Evolutionary conservation across 1,140 invertebrate genomes (phyloP).

Genomic region (Monomorium pharaonis): DNA sequence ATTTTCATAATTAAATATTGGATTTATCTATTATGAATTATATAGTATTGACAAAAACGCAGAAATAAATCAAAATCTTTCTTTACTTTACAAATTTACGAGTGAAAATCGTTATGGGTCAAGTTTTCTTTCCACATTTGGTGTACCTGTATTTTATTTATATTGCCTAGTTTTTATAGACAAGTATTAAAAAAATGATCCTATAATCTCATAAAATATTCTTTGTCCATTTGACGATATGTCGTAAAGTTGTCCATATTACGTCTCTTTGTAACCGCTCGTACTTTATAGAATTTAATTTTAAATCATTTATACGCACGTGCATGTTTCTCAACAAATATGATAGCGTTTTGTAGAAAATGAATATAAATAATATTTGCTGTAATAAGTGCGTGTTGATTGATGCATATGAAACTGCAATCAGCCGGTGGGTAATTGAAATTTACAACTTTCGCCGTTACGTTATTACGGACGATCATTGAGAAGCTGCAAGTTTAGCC

Average conservation of each 20-base stretch:
- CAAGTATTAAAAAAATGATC: slow-evolving; percentile 11
- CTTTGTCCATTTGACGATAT: slow-evolving; percentile 2
- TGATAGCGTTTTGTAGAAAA: background rate
- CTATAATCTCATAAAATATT: background rate
- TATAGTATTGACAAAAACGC: background rate
- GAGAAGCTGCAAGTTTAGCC: background rate
- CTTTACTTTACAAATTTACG: background rate
- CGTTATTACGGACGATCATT: slow-evolving; percentile 13
- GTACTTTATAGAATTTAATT: background rate
- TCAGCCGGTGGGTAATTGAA: background rate
- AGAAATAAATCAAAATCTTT: background rate
- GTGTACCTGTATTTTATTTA: background rate
- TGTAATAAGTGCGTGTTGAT: background rate
- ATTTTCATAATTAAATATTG: too few relatives aligned
- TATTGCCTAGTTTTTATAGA: slow-evolving; percentile 1
- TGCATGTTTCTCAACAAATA: background rate
- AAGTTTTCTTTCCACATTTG: background rate
- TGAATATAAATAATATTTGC: background rate
- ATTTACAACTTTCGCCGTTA: slow-evolving; percentile 1
- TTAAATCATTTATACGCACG: too few relatives aligned
- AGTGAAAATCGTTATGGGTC: background rate
- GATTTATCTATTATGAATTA: too few relatives aligned
- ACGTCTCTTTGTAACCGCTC: background rate
- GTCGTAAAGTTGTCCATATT: slow-evolving; percentile 14
- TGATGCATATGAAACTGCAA: background rate